A percentile compares a stretch with the other conserved stretches of the same genome.
These are phyloP conservation scores for Spilarctia lutea DNA, from an alignment of 2,888 invertebrate species.

Conservation along the genomic window DNA sequence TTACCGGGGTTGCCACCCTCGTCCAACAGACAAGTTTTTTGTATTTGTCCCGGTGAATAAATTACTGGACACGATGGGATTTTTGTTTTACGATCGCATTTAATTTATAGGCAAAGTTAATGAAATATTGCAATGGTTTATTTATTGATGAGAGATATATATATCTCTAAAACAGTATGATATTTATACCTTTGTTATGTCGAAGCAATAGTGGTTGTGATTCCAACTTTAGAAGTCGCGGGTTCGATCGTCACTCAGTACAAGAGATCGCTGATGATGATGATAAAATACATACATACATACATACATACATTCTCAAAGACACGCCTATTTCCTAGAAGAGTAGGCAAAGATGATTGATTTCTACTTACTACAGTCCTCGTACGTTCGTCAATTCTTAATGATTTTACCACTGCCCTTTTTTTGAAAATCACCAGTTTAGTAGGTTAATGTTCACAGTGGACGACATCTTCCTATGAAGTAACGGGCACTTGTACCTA, in stretches of 20 bases:
- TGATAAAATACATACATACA: too few species aligned
- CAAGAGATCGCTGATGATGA: neutral
- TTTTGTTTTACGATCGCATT: slow-evolving; percentile 62
- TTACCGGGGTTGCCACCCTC: slow-evolving; percentile 69
- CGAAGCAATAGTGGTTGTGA: too few species aligned
- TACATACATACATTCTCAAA: too few species aligned
- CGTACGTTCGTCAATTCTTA: too few species aligned
- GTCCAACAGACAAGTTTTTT: slow-evolving; percentile 80
- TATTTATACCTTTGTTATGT: neutral
- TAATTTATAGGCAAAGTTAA: slow-evolving; percentile 65
- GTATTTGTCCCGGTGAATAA: slow-evolving; percentile 81
- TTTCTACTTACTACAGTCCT: too few species aligned
- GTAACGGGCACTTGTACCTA: too few species aligned
- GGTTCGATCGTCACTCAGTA: neutral
- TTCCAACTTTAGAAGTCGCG: neutral
- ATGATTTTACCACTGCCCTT: too few species aligned
- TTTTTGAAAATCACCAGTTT: too few species aligned
- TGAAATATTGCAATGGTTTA: slow-evolving; percentile 48
- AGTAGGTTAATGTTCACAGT: too few species aligned
- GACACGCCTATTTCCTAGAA: too few species aligned
- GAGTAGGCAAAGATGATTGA: too few species aligned
- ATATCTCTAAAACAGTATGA: neutral
- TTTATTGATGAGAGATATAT: slow-evolving; percentile 35
- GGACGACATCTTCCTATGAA: too few species aligned
- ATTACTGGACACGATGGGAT: slow-evolving; percentile 75